These are phyloP conservation scores for Clunio marinus DNA, from an alignment of 2,888 invertebrate genomes.

Conservation along the genomic window DNA sequence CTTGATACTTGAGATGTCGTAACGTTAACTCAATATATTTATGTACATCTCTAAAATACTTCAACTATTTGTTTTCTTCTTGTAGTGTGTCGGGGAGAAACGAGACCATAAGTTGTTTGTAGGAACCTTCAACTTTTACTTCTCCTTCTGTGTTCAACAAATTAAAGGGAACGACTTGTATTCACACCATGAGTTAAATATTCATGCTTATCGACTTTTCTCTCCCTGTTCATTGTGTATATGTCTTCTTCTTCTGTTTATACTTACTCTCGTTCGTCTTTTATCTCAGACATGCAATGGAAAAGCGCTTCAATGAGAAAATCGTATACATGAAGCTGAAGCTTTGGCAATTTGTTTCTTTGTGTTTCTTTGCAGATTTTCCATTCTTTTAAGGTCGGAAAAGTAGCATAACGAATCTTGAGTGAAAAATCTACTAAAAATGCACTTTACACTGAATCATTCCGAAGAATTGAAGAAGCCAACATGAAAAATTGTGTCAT, in stretches of 20 bases:
- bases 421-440: neutral
- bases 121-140: neutral
- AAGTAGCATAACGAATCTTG: neutral
- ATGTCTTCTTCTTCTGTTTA: conserved; percentile 7
- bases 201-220: conserved; percentile 38
- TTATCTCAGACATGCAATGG: conserved; percentile 17
- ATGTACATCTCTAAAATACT: too few relatives aligned
- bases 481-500: neutral
- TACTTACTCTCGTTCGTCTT: conserved; percentile 9
- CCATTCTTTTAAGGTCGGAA: neutral
- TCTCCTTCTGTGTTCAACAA: neutral
- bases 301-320: conserved; percentile 8
- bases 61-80: too few relatives aligned
- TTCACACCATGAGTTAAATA: conserved; percentile 37
- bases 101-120: neutral
- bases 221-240: neutral
- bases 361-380: conserved; percentile 18
- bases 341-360: conserved; percentile 21
- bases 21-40: too few relatives aligned
- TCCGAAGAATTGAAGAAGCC: too few relatives aligned
- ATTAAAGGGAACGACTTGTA: conserved; percentile 27
- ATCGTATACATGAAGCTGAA: neutral
- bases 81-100: too few relatives aligned
- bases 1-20: too few relatives aligned
- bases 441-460: neutral